Evolutionary conservation across 2,113 vertebrate genomes (phyloP), one percentile per base, ranked within the genome.

Genomic region (Collichthys lucidus): DNA sequence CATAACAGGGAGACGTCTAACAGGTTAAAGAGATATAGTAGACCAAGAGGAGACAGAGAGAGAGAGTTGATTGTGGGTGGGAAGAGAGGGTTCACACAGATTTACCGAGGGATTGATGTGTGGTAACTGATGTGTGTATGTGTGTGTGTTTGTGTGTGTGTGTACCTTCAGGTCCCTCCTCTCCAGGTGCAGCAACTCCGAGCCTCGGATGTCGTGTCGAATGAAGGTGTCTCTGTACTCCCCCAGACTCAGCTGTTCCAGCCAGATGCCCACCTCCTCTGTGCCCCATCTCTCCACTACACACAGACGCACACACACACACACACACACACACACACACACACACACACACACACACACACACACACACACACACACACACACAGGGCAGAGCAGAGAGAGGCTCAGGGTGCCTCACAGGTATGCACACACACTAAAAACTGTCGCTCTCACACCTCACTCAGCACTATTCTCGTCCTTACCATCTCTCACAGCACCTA

Each of bases 261-360:
- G 95, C 98, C 98, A 99, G 96, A 96, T 89, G 94, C 97, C 98
- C 96, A 99, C 98, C 96, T 99, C 98, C 96, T 99, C 98, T 96
- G 98, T 97, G 95, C 98, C 98, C 98, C 98, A 99, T 92, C 97
- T 97, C 95, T 99, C 97, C 96, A 99, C 98, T 99, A 96, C 95
- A 96, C 96, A 96, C 96, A 96, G 96, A 96, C 83, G 95, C 93
- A 94, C 95, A 82, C 95, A 94, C 96, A 96, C 96, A 93, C 93
- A 95, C 90, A 92, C 63, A 78, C 69, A 76, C 84, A 73, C 89
- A 94, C 95, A 95, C 92, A 44, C 72, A 65, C 77, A 86, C 81
- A 96, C 94, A 96, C 89, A 94, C 94, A 95, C 92, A 50, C 60
- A 65, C 70, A 86, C 81, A 96, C 94, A 96, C 29, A 74, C 96